These are phyloP conservation scores for Belgica antarctica DNA, from an alignment of 2,888 invertebrate genomes.

Conservation along the genomic window DNA sequence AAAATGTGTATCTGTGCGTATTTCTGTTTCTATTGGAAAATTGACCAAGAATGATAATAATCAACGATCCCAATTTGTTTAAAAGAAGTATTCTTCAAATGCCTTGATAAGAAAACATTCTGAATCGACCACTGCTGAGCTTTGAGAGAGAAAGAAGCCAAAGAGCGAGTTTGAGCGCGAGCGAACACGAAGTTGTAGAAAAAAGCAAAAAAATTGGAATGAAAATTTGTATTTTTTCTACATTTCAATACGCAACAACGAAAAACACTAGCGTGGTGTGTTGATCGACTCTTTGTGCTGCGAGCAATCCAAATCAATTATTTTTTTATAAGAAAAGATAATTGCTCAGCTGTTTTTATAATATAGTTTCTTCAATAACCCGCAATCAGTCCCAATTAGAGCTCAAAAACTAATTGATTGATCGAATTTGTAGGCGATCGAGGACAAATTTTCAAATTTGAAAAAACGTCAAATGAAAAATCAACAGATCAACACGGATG, in stretches of 20 bases:
- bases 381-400: conserved; percentile 38
- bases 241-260: conserved; percentile 44
- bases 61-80: not conserved
- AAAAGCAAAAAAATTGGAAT: conserved; percentile 41
- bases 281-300: conserved; percentile 16
- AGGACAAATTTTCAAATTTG: conserved; percentile 24
- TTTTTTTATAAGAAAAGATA: conserved; percentile 21
- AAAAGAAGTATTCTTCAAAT: not conserved
- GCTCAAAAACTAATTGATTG: conserved; percentile 33
- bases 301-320: conserved; percentile 13
- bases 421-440: conserved; percentile 33
- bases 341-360: conserved; percentile 40
- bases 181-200: conserved; percentile 12
- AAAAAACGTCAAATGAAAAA: not conserved
- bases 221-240: conserved; percentile 43
- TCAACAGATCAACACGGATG: not conserved
- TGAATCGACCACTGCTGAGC: not conserved
- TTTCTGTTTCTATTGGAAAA: not conserved
- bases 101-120: not conserved
- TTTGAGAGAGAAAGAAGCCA: not conserved
- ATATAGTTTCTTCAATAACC: not conserved
- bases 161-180: conserved; percentile 13
- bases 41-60: too few relatives aligned
- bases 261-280: conserved; percentile 38
- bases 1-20: not conserved